Percentiles rank a stretch among this genome's conserved stretches.
Conservation (phyloP, 2,888 invertebrate genomes). For the Bombyx huttoni region DNA sequence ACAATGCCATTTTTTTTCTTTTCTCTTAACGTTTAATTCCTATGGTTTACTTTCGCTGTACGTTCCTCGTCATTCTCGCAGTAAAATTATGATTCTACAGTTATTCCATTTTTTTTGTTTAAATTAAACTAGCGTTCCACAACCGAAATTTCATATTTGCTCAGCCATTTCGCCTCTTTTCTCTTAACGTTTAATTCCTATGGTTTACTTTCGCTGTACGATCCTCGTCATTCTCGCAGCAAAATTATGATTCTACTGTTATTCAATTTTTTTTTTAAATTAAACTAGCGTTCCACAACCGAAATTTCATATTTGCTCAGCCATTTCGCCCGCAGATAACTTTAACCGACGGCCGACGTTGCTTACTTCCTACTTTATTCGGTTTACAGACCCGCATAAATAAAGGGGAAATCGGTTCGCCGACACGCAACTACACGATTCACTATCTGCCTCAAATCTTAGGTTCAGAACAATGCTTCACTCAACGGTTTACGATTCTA, state of each 20-base stretch:
- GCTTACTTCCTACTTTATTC: conserved; percentile 52
- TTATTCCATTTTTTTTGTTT: not conserved
- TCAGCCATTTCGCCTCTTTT: conserved; percentile 56
- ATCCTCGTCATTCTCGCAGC: conserved; percentile 3
- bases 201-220: conserved; percentile 42
- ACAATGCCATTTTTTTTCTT: conserved; percentile 61
- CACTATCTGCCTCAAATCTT: conserved; percentile 19
- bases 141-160: conserved; percentile 49
- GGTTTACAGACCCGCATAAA: conserved; percentile 62
- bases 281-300: conserved; percentile 14
- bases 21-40: conserved; percentile 61
- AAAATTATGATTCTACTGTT: not conserved
- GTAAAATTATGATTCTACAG: not conserved
- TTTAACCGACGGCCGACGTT: conserved; percentile 37
- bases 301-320: conserved; percentile 50
- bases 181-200: conserved; percentile 59
- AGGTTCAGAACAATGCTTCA: conserved; percentile 6
- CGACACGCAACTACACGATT: conserved; percentile 26
- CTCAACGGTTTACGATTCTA: not conserved
- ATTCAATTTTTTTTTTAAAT: not conserved
- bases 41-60: conserved; percentile 44
- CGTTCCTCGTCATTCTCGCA: conserved; percentile 8
- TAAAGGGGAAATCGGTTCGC: conserved; percentile 18
- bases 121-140: conserved; percentile 7
- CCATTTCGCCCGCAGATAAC: conserved; percentile 56